Evolutionary conservation across 2,113 vertebrate genomes (phyloP).

Genomic region (Holacanthus passer): DNA sequence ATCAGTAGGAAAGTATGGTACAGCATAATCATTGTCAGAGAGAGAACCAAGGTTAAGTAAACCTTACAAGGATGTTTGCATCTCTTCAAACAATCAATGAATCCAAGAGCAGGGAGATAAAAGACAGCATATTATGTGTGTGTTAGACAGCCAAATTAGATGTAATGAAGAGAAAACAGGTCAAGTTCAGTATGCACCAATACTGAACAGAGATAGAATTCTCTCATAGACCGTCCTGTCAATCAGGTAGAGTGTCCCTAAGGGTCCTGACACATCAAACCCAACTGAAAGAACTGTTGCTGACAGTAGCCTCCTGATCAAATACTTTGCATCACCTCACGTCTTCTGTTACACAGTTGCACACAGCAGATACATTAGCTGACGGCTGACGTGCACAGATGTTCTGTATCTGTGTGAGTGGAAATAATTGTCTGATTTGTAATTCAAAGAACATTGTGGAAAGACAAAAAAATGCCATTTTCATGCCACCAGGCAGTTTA

Average conservation of each 20-base stretch:
- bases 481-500: neutral
- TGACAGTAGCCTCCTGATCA: constrained; percentile 1
- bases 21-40: neutral
- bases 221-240: neutral
- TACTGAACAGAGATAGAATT: neutral
- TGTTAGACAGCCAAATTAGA: too few relatives aligned
- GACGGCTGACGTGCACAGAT: neutral
- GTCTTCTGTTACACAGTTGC: neutral
- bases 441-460: neutral
- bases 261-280: constrained; percentile 3
- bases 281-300: constrained; percentile 6
- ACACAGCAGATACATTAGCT: neutral
- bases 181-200: neutral
- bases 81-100: neutral
- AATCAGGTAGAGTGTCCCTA: neutral
- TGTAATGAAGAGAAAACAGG: neutral
- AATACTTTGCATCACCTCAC: neutral
- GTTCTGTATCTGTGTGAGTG: neutral
- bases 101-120: neutral
- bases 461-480: neutral
- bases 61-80: neutral
- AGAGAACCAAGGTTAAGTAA: neutral
- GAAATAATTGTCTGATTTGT: neutral
- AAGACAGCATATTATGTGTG: neutral
- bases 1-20: neutral